Percentiles rank a stretch among this genome's conserved stretches.
phyloP scores from a whole-genome alignment of 2,113 vertebrate species.

The Xenopus borealis region DNA sequence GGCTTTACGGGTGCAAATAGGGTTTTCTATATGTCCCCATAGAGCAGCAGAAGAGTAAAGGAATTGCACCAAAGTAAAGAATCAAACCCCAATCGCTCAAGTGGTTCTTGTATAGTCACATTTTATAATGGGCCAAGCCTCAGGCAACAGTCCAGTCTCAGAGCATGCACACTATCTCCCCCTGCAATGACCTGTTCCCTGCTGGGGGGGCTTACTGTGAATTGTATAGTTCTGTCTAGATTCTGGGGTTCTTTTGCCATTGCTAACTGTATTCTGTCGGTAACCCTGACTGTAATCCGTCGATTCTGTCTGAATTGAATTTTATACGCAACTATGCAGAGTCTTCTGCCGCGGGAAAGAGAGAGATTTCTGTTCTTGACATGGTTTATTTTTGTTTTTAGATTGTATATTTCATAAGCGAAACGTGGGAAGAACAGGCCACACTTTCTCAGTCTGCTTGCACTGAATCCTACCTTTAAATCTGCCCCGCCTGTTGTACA shows the following conservation, averaged over 20 bases:
- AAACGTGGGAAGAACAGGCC: slow-evolving; percentile 54
- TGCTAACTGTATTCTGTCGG: too few relatives aligned
- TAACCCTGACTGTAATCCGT: slow-evolving; percentile 70
- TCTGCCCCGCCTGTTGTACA: too few relatives aligned
- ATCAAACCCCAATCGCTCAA: too few relatives aligned
- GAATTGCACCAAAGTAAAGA: too few relatives aligned
- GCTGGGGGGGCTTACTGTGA: slow-evolving; percentile 68
- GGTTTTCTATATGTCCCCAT: too few relatives aligned
- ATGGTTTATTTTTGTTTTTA: slow-evolving; percentile 65
- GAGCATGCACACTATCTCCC: slow-evolving; percentile 12
- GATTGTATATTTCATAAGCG: slow-evolving; percentile 67
- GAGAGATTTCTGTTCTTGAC: slow-evolving; percentile 89
- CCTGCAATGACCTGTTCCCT: slow-evolving; percentile 22
- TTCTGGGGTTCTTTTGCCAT: not conserved
- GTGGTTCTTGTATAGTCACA: too few relatives aligned
- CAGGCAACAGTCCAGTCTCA: too few relatives aligned
- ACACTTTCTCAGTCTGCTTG: slow-evolving; percentile 60
- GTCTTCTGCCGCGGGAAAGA: slow-evolving; percentile 77
- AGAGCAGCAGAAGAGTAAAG: too few relatives aligned
- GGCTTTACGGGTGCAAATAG: too few relatives aligned
- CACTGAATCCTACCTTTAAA: too few relatives aligned
- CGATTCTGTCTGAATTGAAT: slow-evolving; percentile 84
- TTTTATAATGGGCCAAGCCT: too few relatives aligned
- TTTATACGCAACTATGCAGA: slow-evolving; percentile 80
- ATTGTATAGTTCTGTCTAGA: slow-evolving; percentile 64